A percentile compares a stretch with the other conserved stretches of the same genome.
These are phyloP conservation scores for Lethrus apterus DNA, from an alignment of 1,140 invertebrate species.

Conservation along the genomic window DNA sequence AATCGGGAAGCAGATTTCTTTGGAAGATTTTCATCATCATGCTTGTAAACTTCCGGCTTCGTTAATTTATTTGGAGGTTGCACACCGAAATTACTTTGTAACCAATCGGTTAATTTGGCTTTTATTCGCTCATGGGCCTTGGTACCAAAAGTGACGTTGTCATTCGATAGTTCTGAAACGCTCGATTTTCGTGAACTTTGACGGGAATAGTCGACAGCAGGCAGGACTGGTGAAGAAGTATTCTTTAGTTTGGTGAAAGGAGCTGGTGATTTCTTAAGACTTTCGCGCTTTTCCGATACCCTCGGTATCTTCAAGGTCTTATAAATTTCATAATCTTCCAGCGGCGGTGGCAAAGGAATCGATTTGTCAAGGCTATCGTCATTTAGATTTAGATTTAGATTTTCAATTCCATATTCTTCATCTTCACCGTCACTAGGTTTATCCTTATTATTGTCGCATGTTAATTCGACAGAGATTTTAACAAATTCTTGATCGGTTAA, in stretches of 20 bases:
- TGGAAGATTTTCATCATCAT: neutral
- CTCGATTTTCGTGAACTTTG: neutral
- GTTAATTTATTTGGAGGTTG: slow-evolving; percentile 1
- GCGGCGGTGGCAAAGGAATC: neutral
- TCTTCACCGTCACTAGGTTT: neutral
- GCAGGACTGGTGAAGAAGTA: neutral
- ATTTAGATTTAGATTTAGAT: too few species aligned
- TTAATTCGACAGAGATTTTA: too few species aligned
- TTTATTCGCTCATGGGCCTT: neutral
- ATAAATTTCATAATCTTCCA: neutral
- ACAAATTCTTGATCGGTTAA: neutral
- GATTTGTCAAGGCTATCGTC: neutral
- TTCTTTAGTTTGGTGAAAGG: neutral
- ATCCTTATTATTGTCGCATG: too few species aligned
- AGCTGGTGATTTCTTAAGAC: neutral
- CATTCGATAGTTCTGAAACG: neutral
- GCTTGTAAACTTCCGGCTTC: neutral
- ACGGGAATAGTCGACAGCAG: neutral
- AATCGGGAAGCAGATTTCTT: neutral
- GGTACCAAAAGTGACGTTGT: neutral
- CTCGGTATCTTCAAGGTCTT: neutral
- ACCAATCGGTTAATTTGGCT: neutral
- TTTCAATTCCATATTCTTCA: too few species aligned
- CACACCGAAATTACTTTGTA: too few species aligned
- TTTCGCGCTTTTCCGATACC: neutral